These are phyloP conservation scores for Sphenodon punctatus DNA, from an alignment of 2,797 vertebrate genomes.

Conservation along the genomic window DNA sequence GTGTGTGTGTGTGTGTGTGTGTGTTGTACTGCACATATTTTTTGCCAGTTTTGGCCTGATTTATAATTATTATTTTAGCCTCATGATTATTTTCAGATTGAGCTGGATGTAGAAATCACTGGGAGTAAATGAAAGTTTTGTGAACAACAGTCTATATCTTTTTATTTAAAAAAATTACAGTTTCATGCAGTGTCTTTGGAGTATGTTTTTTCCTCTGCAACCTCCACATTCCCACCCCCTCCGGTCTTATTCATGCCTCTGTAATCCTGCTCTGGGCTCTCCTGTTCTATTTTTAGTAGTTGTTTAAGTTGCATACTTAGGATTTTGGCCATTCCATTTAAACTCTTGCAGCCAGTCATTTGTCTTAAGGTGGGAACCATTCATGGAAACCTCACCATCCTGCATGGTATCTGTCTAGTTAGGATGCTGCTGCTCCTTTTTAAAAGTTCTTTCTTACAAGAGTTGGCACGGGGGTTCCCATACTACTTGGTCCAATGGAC, in stretches of 20 bases:
- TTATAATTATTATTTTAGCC: background rate
- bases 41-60: background rate
- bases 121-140: constrained; percentile 15
- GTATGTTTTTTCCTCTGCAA: background rate
- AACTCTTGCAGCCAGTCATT: too few relatives aligned
- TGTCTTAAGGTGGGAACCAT: constrained; percentile 3
- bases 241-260: constrained; percentile 1
- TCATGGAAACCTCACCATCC: background rate
- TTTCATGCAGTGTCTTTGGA: background rate
- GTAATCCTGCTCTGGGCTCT: background rate
- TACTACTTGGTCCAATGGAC: too few relatives aligned
- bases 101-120: background rate
- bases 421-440: too few relatives aligned
- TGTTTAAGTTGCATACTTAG: constrained; percentile 3
- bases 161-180: constrained; percentile 12
- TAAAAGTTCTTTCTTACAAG: too few relatives aligned
- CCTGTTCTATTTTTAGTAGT: constrained; percentile 9
- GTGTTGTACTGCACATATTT: constrained; percentile 37
- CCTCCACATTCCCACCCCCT: constrained; percentile 21
- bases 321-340: too few relatives aligned
- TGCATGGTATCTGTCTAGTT: background rate
- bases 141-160: background rate
- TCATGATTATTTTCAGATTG: constrained; percentile 3
- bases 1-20: constrained; percentile 12
- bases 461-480: too few relatives aligned